Base-by-base conservation (phyloP, 2,888 invertebrate species). In the Blera fallax region DNA sequence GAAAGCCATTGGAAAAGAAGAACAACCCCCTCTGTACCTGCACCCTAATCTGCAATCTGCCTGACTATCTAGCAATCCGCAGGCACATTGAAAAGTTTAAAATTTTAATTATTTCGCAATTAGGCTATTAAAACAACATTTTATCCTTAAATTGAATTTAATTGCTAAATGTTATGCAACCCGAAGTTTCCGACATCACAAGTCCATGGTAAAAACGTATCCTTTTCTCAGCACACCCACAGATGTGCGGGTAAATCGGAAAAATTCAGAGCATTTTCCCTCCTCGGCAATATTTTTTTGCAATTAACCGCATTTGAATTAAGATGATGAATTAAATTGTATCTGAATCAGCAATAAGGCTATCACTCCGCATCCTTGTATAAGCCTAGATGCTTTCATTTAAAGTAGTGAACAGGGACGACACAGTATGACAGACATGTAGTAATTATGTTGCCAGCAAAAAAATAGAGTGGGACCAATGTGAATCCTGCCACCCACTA, bases 91-190 rank as follows among this genome's bases (percentile, higher is more conserved):
- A 48, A 29, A 16, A 48, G 58, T 77, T 58, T 62, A 43, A 64
- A 62, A 45, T 54, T 70, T 76, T 80, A 85, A 85, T 85, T 76
- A 85, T 80, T 65, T 70, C 52, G 80, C 70, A 85, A 80, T 85
- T 85, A 85, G 76, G 62, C 84, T 52, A 85, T 85, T 85, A 80
- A 85, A 85, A 70, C 70, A 65, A 80, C 80, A 80, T 80, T 84
- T 76, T 16, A 65, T 84, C 40, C 40, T 80, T 76, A 84, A 84
- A 85, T 70, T 85, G 76, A 80, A 85, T 85, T 85, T 80, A 85
- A 85, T 80, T 80, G 65, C 76, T 58, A 43, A 58, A 80, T 60
- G 43, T 80, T 80, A 54, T 76, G 65, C 80, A 85, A 80, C 65
- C 43, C 16, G 27, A 70, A 52, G 58, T 34, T 27, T 56, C 65